Evolutionary conservation across 2,888 invertebrate species (phyloP), one percentile per base, ranked within the genome.

Genomic region (Clepsis dumicolana): DNA sequence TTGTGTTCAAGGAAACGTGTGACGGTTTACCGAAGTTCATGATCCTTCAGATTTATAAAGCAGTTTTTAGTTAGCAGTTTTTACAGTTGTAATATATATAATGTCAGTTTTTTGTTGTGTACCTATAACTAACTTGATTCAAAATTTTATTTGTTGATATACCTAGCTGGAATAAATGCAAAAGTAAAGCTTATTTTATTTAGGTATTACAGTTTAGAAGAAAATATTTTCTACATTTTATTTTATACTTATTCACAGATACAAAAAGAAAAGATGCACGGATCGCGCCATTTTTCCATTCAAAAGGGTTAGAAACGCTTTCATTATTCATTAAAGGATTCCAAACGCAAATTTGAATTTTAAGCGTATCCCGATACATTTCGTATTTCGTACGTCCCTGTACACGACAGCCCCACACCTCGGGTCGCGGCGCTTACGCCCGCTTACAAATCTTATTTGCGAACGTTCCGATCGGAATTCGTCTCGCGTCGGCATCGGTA

Each of bases 381-480:
- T 32, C 69, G 29, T 29, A 48, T 75, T 82, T 83, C 78, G 77
- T 79, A 80, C 71, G 77, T 80, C 80, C 77, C 50, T 65, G 12
- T 16, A 8, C 29, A 29, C 52, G 65, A 70, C 71, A 65, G 70
- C 73, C 68, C 74, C 73, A 77, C 77, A 65, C 65, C 69, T 60
- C 63, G 63, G 65, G 54, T 65, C 76, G 77, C 56, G 74, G 72
- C 75, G 78, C 77, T 74, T 77, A 73, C 78, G 74, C 76, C 75
- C 79, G 81, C 80, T 82, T 78, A 82, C 85, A 89, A 90, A 90
- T 89, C 88, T 83, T 87, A 88, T 90, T 90, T 88, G 84, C 79
- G 81, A 81, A 80, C 82, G 79, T 79, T 79, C 73, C 80, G 75
- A 80, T 74, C 74, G 82, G 81, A 84, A 88, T 88, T 84, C 85